Base-by-base conservation (phyloP, 2,113 vertebrate species). In the Heteronetta atricapilla region DNA sequence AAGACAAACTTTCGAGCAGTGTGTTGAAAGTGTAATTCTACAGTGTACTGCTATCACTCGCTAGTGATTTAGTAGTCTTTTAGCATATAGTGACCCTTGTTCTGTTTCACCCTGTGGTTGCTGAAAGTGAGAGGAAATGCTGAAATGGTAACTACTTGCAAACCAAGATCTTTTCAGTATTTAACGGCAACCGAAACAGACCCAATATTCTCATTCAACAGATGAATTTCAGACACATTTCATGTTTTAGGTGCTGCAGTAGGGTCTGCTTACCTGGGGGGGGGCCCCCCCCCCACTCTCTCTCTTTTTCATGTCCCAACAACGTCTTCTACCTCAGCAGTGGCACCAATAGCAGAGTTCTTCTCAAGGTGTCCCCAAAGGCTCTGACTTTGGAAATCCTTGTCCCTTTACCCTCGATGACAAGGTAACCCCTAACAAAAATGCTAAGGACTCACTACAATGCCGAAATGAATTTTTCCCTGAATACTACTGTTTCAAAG, bases 391-490 rank as follows among this genome's bases (percentile, higher is more conserved):
- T 33, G 17, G 22, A 80, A 88, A 58, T 82, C 6, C 10, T 16
- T 33, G 18, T 62, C 82, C 33, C 48, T 60, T 60, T 26, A 52
- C 23, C 7, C 26, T 48, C 31, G 20, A 3, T 2, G 10, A 42
- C 29, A 42, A 74, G 31, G 40, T 16, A 79, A 69, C 3, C 5
- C 23, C 53, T 58, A 31, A 52, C 29, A 33, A 10, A 73, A 68
- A 8, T 13, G 21, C 52, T 76, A 44, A 50, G 18, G 52, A 46
- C 36, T 67, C 0, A 0, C n/a, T n/a, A 70, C 11, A 66, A 59
- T 53, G 28, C 7, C 33, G 18, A 79, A 63, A 63, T 13, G 3
- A 12, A 18, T n/a, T 72, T 85, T 70, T 75, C 19, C 25, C 15
- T 18, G 10, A 74, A 48, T 7, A 5, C 22, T 66, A 5, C 10